Evolutionary conservation across 2,797 vertebrate species (phyloP), one percentile per base, ranked within the genome.

Genomic region (Glyptemys insculpta): DNA sequence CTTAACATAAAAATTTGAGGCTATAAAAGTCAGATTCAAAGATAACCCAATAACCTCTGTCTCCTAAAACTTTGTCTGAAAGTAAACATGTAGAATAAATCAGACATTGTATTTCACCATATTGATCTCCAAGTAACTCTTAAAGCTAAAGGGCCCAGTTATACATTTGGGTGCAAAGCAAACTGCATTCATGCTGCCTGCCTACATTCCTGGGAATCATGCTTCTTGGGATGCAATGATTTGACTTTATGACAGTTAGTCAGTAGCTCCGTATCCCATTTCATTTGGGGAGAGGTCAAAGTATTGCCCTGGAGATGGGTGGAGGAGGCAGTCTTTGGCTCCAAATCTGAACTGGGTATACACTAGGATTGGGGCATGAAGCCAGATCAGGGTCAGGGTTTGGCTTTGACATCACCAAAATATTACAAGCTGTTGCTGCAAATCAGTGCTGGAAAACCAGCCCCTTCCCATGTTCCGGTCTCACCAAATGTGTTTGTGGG

Each of bases 321-420:
- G 25, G 9, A 50, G 27, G 12, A 50, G 12, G 8, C n/a, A 1
- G 1, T 5, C 6, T 16, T 14, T 57, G 41, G 14, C 5, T 7
- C 27, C 25, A 68, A 5, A 23, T 29, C 29, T 5, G 54, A 11
- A 2, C 21, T 41, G 37, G 25, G 41, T 47, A 15, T 15, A 44
- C 5, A 11, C 12, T 12, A 29, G 4, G 65, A 34, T n/a, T 50
- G 56, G 50, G 41, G 21, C 6, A 12, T 8, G 50, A 1, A 44
- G 1, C 21, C 49, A 27, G 18, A 14, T 44, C 1, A 1, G 79
- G 34, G 5, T 29, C 25, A 3, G 3, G 31, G 2, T 25, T 34
- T 65, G 29, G 34, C 18, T 16, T 21, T 5, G 15, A 3, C 5
- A 6, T 27, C 47, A 37, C 8, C 78, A n/a, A 47, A 82, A 53